Percentiles rank a stretch among this genome's conserved stretches.
These are phyloP conservation scores for Tylochromis polylepis DNA, from an alignment of 2,113 vertebrate species.

Conservation along the genomic window DNA sequence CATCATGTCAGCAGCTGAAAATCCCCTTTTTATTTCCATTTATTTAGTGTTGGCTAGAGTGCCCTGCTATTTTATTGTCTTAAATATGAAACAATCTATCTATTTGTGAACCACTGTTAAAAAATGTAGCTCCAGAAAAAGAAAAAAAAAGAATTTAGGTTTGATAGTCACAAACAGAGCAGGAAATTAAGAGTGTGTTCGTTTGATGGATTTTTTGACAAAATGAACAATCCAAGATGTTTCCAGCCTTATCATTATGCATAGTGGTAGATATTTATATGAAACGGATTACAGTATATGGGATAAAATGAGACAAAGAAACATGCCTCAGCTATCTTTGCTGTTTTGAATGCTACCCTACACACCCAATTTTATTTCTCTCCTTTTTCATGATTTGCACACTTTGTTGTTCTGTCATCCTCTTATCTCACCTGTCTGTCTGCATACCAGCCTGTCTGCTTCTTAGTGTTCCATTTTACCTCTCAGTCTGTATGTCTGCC, in stretches of 20 bases:
- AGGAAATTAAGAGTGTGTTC: background rate
- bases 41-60: background rate
- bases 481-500: slow-evolving; percentile 53
- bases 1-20: background rate
- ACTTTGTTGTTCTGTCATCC: background rate
- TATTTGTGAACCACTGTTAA: background rate
- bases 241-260: background rate
- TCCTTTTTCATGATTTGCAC: background rate
- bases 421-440: slow-evolving; percentile 20
- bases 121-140: background rate
- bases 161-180: background rate
- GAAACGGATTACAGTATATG: background rate
- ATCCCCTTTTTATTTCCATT: background rate
- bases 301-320: background rate
- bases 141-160: background rate
- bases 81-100: background rate
- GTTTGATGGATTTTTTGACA: background rate
- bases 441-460: slow-evolving; percentile 38
- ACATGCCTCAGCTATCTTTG: background rate
- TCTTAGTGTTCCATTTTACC: slow-evolving; percentile 8
- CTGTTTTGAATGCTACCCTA: background rate
- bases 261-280: background rate
- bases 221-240: background rate
- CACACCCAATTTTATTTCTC: background rate
- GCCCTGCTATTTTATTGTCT: background rate